These are phyloP conservation scores for Brachyptera risi DNA, from an alignment of 2,888 invertebrate species.

Conservation along the genomic window DNA sequence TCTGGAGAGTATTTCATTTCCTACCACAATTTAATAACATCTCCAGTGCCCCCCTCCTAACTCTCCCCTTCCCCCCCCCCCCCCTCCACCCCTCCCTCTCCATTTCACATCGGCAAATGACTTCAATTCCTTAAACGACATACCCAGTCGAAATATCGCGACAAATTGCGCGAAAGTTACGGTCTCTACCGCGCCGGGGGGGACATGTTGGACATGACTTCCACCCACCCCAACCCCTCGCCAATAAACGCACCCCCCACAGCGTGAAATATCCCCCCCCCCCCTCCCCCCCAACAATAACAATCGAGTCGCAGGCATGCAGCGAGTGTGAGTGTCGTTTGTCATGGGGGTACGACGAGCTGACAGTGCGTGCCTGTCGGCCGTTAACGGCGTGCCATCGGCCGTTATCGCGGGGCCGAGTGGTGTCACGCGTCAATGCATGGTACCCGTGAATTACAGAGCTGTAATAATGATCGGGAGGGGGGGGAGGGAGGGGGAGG, in stretches of 20 bases:
- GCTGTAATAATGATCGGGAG: no score
- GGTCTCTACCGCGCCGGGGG: conserved; percentile 3
- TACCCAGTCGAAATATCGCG: conserved; percentile 15
- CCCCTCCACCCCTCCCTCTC: not conserved
- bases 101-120: not conserved
- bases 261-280: conserved; percentile 16
- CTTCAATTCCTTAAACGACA: conserved; percentile 6
- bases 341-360: no score
- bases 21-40: conserved; percentile 7
- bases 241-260: conserved; percentile 15
- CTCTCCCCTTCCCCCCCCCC: conserved; percentile 10
- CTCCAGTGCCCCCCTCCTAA: not conserved
- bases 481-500: no score
- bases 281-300: conserved; percentile 1
- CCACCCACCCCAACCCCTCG: not conserved
- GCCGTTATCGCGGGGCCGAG: no score
- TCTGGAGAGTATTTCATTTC: not conserved
- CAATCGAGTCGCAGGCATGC: not conserved
- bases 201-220: conserved; percentile 12
- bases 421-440: no score
- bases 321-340: not conserved
- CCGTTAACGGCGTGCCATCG: no score
- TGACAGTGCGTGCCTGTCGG: no score
- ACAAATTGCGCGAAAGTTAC: conserved; percentile 25
- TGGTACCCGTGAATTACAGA: no score